Evolutionary conservation across 2,888 invertebrate genomes (phyloP), one percentile per base, ranked within the genome.

Genomic region (Agrotis ipsilon): DNA sequence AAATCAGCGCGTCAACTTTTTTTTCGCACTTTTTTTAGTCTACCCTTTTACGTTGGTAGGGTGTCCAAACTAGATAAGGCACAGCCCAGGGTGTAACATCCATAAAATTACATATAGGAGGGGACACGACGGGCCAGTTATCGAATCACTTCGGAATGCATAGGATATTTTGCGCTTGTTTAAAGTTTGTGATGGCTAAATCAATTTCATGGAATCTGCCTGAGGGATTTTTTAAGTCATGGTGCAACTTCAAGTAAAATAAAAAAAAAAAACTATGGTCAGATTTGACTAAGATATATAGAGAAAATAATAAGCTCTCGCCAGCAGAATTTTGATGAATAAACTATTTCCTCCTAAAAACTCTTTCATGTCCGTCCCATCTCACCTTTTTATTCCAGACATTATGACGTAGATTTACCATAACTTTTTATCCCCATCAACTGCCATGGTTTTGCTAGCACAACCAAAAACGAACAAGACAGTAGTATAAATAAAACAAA

Each of bases 131-230:
- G 87, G 88, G 89, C 87, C 89, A 90, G 90, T 93, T 92, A 93
- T 93, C 87, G 90, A 92, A 92, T 94, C 92, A 93, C 91, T 92
- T 87, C 83, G 88, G 90, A 92, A 93, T 93, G 92, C 93, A 93
- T 93, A 89, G 93, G 90, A 92, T 91, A 92, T 92, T 93, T 92
- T 89, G 83, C 89, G 91, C 90, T 86, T 79, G 82, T 86, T 84
- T 83, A 87, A 87, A 83, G 83, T 80, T 66, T 85, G 73, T 83
- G 76, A 82, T 62, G 82, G 80, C 70, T 87, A 84, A 90, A 88
- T 86, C 85, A 86, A 91, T 92, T 91, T 90, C 68, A 79, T 83
- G 83, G 83, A 86, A 87, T 71, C 49, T 71, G 67, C 54, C 49
- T 3, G 18, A 21, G 59, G 59, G 1, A 11, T 32, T 11, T 19